Evolutionary conservation across 2,888 invertebrate genomes (phyloP), one percentile per base, ranked within the genome.

Genomic region (Pogonocherus hispidulus): DNA sequence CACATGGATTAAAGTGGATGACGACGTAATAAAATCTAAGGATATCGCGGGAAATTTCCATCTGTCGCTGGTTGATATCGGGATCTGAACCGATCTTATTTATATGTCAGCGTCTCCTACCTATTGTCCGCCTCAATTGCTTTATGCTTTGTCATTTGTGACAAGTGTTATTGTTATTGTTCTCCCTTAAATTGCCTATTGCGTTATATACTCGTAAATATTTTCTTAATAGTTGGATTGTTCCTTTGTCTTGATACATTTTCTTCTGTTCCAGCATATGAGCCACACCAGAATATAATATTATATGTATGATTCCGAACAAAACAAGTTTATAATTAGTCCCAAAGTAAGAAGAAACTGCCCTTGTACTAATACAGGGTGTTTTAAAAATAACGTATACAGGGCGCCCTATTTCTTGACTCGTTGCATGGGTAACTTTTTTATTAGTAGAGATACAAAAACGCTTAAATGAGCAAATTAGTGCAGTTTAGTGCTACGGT

Each of bases 1-100:
- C n/a, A n/a, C n/a, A n/a, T n/a, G n/a, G 32, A 32, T 72, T 73
- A 73, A 74, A 73, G 73, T 70, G 67, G 67, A 73, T 74, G 66
- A 69, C 66, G 65, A 60, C 67, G 60, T 64, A 70, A 70, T 76
- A 71, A 76, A 71, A 69, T 71, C 63, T 66, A 66, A 49, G 64
- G 66, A 69, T 71, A 63, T 66, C 66, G 69, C 49, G 23, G 64
- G 64, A 57, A 71, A 66, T 69, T 63, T 66, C 71, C 71, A 66
- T 66, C 27, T 60, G 54, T 37, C n/a, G n/a, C n/a, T n/a, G 59
- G 68, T 54, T 68, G 64, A 63, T 59, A 63, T 69, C 55, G 60
- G 47, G 65, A 54, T 60, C 68, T 41, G 11, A 57, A 44, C 54
- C 35, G 54, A 59, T 54, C 47, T 64, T 67, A 63, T 67, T 63